These are phyloP conservation scores for Papilio helenus DNA, from an alignment of 1,140 invertebrate species.

Conservation along the genomic window DNA sequence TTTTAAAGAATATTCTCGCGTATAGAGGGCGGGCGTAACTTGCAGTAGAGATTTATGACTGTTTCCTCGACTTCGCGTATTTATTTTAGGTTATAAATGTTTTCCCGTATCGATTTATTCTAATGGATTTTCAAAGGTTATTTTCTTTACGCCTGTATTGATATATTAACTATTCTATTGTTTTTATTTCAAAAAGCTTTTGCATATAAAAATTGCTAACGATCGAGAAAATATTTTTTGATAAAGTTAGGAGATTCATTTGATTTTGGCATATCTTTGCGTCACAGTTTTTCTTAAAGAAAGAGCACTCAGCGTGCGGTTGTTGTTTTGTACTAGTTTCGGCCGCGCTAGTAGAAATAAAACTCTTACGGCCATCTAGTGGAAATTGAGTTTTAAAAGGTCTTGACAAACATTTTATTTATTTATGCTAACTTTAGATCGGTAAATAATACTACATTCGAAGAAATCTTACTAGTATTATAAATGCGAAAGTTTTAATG, in stretches of 20 bases:
- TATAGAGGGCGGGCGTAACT: conserved; percentile 32
- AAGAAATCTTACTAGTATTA: no score
- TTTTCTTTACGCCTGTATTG: conserved; percentile 1
- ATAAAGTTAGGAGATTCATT: not conserved
- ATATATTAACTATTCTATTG: conserved; percentile 2
- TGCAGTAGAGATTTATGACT: conserved; percentile 31
- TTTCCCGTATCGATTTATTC: conserved; percentile 26
- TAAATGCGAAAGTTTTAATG: no score
- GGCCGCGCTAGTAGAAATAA: no score
- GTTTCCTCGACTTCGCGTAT: conserved; percentile 33
- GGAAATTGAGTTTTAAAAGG: not conserved
- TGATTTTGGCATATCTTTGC: not conserved
- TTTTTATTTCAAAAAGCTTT: conserved; percentile 23
- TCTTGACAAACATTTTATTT: not conserved
- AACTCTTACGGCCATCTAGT: no score
- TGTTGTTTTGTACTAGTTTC: no score
- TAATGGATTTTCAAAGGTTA: conserved; percentile 13
- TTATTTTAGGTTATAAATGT: conserved; percentile 38
- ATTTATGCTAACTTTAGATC: not conserved
- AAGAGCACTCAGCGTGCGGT: no score
- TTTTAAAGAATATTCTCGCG: conserved; percentile 33
- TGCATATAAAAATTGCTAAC: not conserved
- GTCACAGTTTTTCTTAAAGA: no score
- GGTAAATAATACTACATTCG: no score
- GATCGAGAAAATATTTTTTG: not conserved